A percentile compares a stretch with the other conserved stretches of the same genome.
Conservation (phyloP, 1,140 invertebrate genomes). For the Zaprionus davidi region DNA sequence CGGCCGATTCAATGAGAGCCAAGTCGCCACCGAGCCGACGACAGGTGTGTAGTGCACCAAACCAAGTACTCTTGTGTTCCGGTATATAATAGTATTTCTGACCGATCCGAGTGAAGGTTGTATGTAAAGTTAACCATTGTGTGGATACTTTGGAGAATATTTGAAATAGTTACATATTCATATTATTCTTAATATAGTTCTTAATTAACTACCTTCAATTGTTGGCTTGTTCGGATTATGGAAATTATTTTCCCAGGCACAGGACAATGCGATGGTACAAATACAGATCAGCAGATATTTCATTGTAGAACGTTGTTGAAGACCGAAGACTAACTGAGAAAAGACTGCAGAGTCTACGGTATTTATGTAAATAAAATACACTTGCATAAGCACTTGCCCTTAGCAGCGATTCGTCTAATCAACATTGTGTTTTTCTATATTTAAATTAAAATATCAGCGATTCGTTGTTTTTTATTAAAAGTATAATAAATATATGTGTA, state of each 20-base stretch:
- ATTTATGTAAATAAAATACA: background rate
- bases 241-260: background rate
- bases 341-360: background rate
- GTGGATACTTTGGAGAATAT: background rate
- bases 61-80: slow-evolving; percentile 4
- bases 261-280: background rate
- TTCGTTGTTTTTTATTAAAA: too few species aligned
- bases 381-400: background rate
- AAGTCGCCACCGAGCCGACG: slow-evolving; percentile 23
- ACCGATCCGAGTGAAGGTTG: background rate
- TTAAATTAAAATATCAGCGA: background rate
- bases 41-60: slow-evolving; percentile 18
- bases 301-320: background rate
- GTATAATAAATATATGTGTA: too few species aligned
- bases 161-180: background rate
- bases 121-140: background rate
- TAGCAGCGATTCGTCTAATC: background rate
- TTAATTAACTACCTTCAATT: background rate
- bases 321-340: background rate
- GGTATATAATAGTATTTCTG: slow-evolving; percentile 23
- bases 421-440: too few species aligned
- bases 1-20: slow-evolving; percentile 15
- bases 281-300: background rate
- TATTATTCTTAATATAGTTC: background rate
- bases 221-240: background rate